Conservation (phyloP, 1,140 invertebrate species). For the Ips typographus region DNA sequence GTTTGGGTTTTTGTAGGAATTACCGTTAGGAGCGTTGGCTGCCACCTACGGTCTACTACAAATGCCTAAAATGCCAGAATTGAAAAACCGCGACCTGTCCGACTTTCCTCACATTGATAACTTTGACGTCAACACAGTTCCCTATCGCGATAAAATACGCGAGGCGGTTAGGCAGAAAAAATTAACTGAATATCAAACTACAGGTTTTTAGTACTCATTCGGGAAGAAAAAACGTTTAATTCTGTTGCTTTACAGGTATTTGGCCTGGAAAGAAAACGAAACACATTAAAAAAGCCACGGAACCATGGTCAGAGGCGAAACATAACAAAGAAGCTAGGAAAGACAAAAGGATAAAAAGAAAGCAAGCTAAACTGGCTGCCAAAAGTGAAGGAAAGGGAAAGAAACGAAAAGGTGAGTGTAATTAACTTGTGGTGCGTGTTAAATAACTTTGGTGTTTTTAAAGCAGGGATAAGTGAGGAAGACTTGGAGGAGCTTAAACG, state of each 20-base stretch:
- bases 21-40: conserved; percentile 84
- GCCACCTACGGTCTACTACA: conserved; percentile 86
- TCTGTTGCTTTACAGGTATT: conserved; percentile 37
- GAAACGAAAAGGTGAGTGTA: conserved; percentile 50
- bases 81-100: conserved; percentile 68
- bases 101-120: conserved; percentile 66
- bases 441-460: not conserved
- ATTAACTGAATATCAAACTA: conserved; percentile 69
- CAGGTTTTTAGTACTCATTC: conserved; percentile 54
- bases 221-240: not conserved
- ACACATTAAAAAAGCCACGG: conserved; percentile 59
- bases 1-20: conserved; percentile 58
- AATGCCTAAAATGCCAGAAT: conserved; percentile 93
- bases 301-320: conserved; percentile 81
- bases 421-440: not conserved
- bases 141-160: conserved; percentile 79
- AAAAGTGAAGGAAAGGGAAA: conserved; percentile 48
- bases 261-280: conserved; percentile 73
- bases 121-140: conserved; percentile 75
- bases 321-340: conserved; percentile 70
- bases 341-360: conserved; percentile 62
- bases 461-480: conserved; percentile 62
- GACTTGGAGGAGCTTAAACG: conserved; percentile 82
- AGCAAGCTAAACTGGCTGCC: conserved; percentile 56
- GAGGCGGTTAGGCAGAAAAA: conserved; percentile 75